These are phyloP conservation scores for Elgaria multicarinata DNA, from an alignment of 2,113 vertebrate genomes.

Conservation along the genomic window DNA sequence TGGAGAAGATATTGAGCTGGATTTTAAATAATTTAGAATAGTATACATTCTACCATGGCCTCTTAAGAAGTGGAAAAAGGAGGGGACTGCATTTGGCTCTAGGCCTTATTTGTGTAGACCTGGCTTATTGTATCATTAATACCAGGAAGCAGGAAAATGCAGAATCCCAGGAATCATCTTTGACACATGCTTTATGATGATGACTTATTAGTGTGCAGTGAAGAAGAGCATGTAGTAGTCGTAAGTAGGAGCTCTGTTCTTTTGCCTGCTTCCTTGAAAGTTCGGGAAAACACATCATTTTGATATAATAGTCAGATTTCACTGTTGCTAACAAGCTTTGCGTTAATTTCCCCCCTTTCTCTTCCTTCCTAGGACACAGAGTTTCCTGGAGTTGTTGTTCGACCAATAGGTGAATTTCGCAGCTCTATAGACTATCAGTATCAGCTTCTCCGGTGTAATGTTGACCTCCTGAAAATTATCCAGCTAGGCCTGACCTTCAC, in stretches of 20 bases:
- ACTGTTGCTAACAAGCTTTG: neutral
- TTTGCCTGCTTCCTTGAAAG: neutral
- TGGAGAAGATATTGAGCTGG: neutral
- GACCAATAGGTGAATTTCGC: constrained; percentile 96
- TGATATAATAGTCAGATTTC: accelerated
- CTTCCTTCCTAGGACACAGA: constrained; percentile 89
- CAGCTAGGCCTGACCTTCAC: constrained; percentile 97
- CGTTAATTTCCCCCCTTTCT: neutral
- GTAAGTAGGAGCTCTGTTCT: neutral
- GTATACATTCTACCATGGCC: neutral
- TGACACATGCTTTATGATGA: neutral
- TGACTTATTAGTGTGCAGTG: neutral
- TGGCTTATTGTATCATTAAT: neutral
- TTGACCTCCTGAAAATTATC: constrained; percentile 97
- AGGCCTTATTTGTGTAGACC: neutral
- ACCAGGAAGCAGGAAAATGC: neutral
- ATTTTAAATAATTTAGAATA: neutral
- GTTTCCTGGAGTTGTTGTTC: constrained; percentile 95
- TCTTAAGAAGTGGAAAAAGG: neutral
- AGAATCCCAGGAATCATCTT: neutral
- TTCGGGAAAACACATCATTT: neutral
- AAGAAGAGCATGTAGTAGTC: neutral
- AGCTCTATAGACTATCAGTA: constrained; percentile 98
- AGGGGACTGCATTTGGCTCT: neutral
- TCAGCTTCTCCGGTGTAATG: constrained; percentile 95